Percentiles rank a stretch among this genome's conserved stretches.
These are phyloP conservation scores for Neuroscelio doddi DNA, from an alignment of 2,888 invertebrate species.

Conservation along the genomic window DNA sequence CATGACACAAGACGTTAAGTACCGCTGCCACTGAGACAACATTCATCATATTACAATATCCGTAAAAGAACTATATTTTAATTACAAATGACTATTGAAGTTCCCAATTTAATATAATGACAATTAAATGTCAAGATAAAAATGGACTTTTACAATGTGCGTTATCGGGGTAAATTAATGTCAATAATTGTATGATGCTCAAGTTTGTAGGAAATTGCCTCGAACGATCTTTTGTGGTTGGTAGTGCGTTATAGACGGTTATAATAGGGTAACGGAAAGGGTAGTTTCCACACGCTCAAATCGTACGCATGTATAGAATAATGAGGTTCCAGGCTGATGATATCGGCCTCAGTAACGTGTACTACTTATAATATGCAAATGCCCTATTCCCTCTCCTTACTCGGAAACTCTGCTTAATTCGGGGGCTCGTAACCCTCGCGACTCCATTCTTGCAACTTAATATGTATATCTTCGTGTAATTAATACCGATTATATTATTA, in stretches of 20 bases:
- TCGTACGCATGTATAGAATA: slow-evolving; percentile 65
- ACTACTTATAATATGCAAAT: slow-evolving; percentile 72
- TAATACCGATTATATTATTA: too few species aligned
- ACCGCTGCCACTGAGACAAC: slow-evolving; percentile 45
- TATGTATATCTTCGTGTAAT: too few species aligned
- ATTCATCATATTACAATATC: slow-evolving; percentile 47
- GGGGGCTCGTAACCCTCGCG: slow-evolving; percentile 53
- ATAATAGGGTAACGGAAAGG: slow-evolving; percentile 42
- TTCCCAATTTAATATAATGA: too few species aligned
- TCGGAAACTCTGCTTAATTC: slow-evolving; percentile 57
- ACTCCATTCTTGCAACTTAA: too few species aligned
- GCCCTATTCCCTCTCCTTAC: slow-evolving; percentile 50
- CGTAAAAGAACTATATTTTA: slow-evolving; percentile 45
- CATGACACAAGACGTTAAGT: slow-evolving; percentile 54
- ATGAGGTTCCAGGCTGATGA: slow-evolving; percentile 64
- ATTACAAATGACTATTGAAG: slow-evolving; percentile 27
- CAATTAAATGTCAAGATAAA: slow-evolving; percentile 43
- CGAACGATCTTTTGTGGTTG: slow-evolving; percentile 49
- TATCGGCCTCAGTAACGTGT: slow-evolving; percentile 67
- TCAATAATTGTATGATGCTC: slow-evolving; percentile 45
- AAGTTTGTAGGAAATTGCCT: slow-evolving; percentile 52
- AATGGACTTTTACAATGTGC: too few species aligned
- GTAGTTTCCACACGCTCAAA: slow-evolving; percentile 59
- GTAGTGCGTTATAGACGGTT: slow-evolving; percentile 40
- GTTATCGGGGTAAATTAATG: slow-evolving; percentile 37